Evolutionary conservation across 2,888 invertebrate species (phyloP).

Genomic region (Entomobrya proxima): DNA sequence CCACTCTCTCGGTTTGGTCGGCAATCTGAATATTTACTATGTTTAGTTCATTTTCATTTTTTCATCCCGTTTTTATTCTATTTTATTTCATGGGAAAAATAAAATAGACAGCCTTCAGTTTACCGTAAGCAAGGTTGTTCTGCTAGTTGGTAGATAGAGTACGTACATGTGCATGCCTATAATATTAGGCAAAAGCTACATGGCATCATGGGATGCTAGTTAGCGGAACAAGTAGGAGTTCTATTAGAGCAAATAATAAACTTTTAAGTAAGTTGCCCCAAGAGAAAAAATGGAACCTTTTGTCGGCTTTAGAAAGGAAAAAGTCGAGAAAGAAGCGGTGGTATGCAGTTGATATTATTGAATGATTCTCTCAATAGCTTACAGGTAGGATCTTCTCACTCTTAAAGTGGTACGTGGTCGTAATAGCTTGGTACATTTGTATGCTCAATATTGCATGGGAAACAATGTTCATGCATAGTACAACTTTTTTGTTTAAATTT

Average conservation of each 20-base stretch:
- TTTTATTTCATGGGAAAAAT: constrained; percentile 56
- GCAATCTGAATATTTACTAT: constrained; percentile 23
- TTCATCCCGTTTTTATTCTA: constrained; percentile 52
- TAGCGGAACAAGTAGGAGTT: constrained; percentile 38
- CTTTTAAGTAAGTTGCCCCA: constrained; percentile 38
- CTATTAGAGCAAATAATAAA: constrained; percentile 61
- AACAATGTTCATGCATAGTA: too few species aligned
- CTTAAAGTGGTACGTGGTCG: too few species aligned
- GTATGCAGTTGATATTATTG: constrained; percentile 1
- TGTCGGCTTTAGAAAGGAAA: constrained; percentile 53
- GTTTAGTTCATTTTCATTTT: not conserved
- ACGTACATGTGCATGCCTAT: not conserved
- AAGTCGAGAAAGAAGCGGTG: not conserved
- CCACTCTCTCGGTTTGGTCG: constrained; percentile 35
- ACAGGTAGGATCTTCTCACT: not conserved
- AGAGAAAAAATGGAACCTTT: constrained; percentile 60
- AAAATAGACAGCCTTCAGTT: constrained; percentile 55
- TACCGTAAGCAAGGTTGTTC: constrained; percentile 64
- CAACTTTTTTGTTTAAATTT: too few species aligned
- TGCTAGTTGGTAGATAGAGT: not conserved
- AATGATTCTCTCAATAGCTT: not conserved
- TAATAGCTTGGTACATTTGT: too few species aligned
- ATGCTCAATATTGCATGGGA: too few species aligned
- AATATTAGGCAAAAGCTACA: not conserved
- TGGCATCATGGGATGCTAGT: not conserved